Percentiles rank a stretch among this genome's conserved stretches.
Conservation (phyloP, 1,140 invertebrate genomes). For the Pseudoatta argentina region DNA sequence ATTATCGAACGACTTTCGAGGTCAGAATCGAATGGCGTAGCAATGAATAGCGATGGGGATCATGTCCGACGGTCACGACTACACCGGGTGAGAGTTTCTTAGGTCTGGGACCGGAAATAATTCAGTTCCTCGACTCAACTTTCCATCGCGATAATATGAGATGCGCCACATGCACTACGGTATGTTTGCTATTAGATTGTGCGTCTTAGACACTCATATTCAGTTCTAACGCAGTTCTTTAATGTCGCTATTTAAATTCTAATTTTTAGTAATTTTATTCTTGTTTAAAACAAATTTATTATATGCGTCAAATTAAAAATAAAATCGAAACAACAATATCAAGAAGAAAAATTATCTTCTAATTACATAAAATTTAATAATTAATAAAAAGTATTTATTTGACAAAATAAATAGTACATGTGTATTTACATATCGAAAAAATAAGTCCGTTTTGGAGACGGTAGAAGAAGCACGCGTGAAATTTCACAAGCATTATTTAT, state of each 20-base stretch:
- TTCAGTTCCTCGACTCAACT: conserved; percentile 77
- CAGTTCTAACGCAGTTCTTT: not conserved
- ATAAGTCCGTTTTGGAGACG: not conserved
- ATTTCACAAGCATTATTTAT: not conserved
- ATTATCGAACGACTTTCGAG: conserved; percentile 84
- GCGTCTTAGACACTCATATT: not conserved
- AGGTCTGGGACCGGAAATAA: conserved; percentile 79
- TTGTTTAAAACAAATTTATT: not conserved
- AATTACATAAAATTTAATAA: too few relatives aligned
- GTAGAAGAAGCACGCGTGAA: not conserved
- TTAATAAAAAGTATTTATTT: conserved; percentile 72
- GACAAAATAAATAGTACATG: conserved; percentile 77
- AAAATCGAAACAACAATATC: not conserved
- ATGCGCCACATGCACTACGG: not conserved
- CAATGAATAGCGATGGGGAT: conserved; percentile 54
- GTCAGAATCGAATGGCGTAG: conserved; percentile 79
- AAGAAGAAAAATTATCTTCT: not conserved
- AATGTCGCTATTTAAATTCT: not conserved
- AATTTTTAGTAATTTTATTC: not conserved
- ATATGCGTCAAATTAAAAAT: not conserved
- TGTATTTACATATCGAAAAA: conserved; percentile 73
- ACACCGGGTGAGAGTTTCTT: conserved; percentile 80
- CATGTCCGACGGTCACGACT: conserved; percentile 59
- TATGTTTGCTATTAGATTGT: not conserved
- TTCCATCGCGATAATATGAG: conserved; percentile 69